Evolutionary conservation across 2,888 invertebrate genomes (phyloP), one percentile per base, ranked within the genome.

Genomic region (Unio pictorum): DNA sequence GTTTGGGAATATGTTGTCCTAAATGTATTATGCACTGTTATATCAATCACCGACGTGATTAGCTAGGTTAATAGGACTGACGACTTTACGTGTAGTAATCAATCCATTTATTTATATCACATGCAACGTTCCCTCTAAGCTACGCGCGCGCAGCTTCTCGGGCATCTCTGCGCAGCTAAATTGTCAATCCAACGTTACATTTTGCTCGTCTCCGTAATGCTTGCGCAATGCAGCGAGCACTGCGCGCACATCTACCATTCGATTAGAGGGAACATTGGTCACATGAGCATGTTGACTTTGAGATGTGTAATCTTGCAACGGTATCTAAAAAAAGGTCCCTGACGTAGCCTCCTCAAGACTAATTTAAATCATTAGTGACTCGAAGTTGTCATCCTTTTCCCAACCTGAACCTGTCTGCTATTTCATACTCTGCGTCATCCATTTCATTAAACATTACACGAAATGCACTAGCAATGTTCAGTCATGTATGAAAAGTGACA

Each of bases 21-120:
- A 56, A 79, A 79, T 8, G 34, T 64, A 17, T 28, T 28, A 59
- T 78, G 74, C 74, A 80, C 72, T 20, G 58, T 62, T 11, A 60
- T 15, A 64, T 60, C 3, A 34, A 8, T 8, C 7, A 7, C 34
- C 34, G 34, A 34, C 7, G 7, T 34, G 7, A 34, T 34, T 34
- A 1, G 34, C 7, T 8, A 34, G 7, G 34, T 34, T 34, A 34
- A 34, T 34, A 34, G 7, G 8, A 34, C 34, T 34, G 34, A 34
- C 34, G 34, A 7, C 34, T 34, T 34, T 34, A 34, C 30, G 7
- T 34, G 34, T 23, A 69, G 26, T 34, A 69, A 72, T 15, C 58
- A n/a, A 4, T 64, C 54, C 74, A 72, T 72, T 30, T 54, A 57
- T 17, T 62, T 30, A 64, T 55, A 30, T 69, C 66, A 2, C 34